Evolutionary conservation across 1,140 invertebrate genomes (phyloP).

Genomic region (Nylanderia fulva): DNA sequence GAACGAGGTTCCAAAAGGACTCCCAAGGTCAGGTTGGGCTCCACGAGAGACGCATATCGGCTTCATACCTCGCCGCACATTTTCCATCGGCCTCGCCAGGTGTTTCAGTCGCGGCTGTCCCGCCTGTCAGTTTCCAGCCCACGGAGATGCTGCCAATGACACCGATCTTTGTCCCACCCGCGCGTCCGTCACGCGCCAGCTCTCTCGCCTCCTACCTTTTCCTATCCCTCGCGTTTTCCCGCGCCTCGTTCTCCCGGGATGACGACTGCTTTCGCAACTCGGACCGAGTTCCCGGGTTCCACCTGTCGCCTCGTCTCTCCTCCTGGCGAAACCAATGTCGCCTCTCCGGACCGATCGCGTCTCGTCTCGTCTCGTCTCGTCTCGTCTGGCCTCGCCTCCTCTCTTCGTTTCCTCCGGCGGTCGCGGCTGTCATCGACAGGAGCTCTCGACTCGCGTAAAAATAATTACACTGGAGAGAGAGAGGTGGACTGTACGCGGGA

Average conservation of each 20-base stretch:
- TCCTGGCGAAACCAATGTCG: conserved; percentile 56
- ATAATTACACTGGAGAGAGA: conserved; percentile 82
- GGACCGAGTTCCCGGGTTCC: conserved; percentile 42
- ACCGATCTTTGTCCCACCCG: conserved; percentile 81
- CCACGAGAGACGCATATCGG: too few species aligned
- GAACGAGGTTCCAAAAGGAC: not conserved
- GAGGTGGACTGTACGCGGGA: conserved; percentile 53
- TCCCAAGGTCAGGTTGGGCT: not conserved
- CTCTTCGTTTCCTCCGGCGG: conserved; percentile 67
- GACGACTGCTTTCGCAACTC: too few species aligned
- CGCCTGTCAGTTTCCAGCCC: conserved; percentile 73
- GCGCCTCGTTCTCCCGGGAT: too few species aligned
- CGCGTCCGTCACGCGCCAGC: conserved; percentile 13
- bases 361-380: conserved; percentile 6
- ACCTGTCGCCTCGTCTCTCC: conserved; percentile 55
- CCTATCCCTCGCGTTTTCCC: conserved; percentile 59
- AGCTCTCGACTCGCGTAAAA: conserved; percentile 82
- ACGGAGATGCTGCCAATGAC: conserved; percentile 82
- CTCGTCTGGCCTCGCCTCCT: conserved; percentile 63
- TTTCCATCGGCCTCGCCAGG: conserved; percentile 59
- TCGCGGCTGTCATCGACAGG: conserved; percentile 82
- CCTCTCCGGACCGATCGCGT: conserved; percentile 59
- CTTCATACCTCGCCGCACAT: conserved; percentile 4
- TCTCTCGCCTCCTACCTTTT: conserved; percentile 31
- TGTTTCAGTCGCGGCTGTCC: conserved; percentile 68